Conservation (phyloP, 2,888 invertebrate species). For the Dasysyrphus albostriatus region DNA sequence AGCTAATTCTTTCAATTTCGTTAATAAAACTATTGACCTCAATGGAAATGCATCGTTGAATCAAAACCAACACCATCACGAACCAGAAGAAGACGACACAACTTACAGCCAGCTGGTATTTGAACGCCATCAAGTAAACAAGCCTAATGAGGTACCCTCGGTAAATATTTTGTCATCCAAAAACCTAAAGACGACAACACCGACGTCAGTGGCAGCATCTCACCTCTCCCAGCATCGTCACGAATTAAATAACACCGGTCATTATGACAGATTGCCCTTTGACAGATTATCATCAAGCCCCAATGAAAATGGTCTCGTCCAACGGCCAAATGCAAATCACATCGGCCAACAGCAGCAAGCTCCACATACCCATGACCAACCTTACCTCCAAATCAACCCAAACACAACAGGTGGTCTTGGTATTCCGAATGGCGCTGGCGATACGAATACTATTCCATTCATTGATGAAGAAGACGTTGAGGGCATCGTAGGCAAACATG, state of each 20-base stretch:
- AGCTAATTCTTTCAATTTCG: conserved; percentile 31
- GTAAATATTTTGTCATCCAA: conserved; percentile 40
- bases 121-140: conserved; percentile 54
- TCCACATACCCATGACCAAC: conserved; percentile 29
- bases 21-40: conserved; percentile 53
- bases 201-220: background rate
- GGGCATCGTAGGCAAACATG: conserved; percentile 50
- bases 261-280: conserved; percentile 70
- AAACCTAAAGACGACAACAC: background rate
- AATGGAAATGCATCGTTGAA: conserved; percentile 58
- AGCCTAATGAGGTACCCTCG: conserved; percentile 46
- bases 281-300: conserved; percentile 49
- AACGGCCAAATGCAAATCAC: conserved; percentile 40
- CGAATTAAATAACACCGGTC: conserved; percentile 53
- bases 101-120: conserved; percentile 70
- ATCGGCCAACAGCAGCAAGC: conserved; percentile 13
- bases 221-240: background rate
- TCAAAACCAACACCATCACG: conserved; percentile 9
- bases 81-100: conserved; percentile 64
- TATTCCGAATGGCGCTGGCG: conserved; percentile 42
- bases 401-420: conserved; percentile 42
- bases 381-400: conserved; percentile 28
- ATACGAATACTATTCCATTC: conserved; percentile 71
- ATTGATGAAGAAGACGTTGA: conserved; percentile 74
- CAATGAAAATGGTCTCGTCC: conserved; percentile 8